phyloP scores from a whole-genome alignment of 2,888 invertebrate genomes.

The Xestia sexstrigata region DNA sequence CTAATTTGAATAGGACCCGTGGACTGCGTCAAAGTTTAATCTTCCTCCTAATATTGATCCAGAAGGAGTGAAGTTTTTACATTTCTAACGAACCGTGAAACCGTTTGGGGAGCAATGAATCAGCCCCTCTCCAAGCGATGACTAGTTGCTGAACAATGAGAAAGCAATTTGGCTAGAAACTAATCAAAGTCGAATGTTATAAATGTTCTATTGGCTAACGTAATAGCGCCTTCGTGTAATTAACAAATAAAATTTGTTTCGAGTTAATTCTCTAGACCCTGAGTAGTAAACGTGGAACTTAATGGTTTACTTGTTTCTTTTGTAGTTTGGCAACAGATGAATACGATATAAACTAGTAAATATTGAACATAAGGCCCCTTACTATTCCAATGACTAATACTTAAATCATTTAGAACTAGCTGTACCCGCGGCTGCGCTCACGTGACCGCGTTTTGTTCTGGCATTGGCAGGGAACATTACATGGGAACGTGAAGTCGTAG shows the following conservation, averaged over 20 bases:
- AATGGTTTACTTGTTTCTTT: conserved; percentile 11
- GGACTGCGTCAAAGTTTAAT: conserved; percentile 80
- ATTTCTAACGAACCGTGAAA: conserved; percentile 84
- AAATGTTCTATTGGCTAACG: conserved; percentile 40
- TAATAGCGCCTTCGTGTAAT: conserved; percentile 28
- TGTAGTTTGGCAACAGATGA: not conserved
- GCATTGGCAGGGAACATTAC: too few relatives aligned
- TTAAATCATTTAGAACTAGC: not conserved
- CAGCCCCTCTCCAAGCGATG: conserved; percentile 63
- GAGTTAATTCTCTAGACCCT: conserved; percentile 18
- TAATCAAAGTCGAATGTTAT: conserved; percentile 50
- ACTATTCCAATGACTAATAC: not conserved
- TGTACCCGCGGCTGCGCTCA: too few relatives aligned
- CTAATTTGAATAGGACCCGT: conserved; percentile 78
- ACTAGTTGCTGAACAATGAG: conserved; percentile 64
- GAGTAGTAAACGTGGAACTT: conserved; percentile 13
- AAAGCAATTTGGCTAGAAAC: conserved; percentile 62
- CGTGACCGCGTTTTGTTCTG: too few relatives aligned
- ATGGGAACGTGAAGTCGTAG: too few relatives aligned
- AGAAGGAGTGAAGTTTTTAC: conserved; percentile 82
- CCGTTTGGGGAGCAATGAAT: conserved; percentile 77
- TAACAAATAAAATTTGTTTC: conserved; percentile 18
- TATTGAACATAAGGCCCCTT: not conserved
- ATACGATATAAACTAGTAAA: not conserved
- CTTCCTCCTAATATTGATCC: conserved; percentile 82